A percentile compares a stretch with the other conserved stretches of the same genome.
These are phyloP conservation scores for Endotricha flammealis DNA, from an alignment of 2,888 invertebrate genomes.

Conservation along the genomic window DNA sequence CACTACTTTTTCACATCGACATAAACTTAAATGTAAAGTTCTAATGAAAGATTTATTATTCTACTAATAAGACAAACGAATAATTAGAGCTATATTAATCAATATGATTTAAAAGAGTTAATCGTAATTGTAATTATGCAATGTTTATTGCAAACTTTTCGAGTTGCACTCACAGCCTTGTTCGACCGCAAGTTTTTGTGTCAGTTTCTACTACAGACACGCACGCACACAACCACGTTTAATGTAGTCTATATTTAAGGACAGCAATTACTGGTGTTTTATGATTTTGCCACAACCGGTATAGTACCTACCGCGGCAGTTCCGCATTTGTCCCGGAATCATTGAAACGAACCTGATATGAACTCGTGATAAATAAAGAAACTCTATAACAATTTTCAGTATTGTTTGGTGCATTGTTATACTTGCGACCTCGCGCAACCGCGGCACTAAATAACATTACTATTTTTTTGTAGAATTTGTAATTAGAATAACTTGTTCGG, in stretches of 20 bases:
- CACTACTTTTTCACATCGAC: too few species aligned
- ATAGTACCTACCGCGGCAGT: constrained; percentile 4
- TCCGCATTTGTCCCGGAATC: constrained; percentile 8
- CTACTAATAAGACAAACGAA: too few species aligned
- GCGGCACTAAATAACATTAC: too few species aligned
- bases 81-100: constrained; percentile 18
- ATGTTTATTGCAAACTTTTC: constrained; percentile 9
- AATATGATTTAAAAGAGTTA: constrained; percentile 8
- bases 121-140: constrained; percentile 16
- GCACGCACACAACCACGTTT: constrained; percentile 8
- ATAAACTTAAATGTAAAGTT: too few species aligned
- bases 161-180: constrained; percentile 8
- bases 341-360: not conserved
- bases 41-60: too few species aligned
- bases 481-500: too few species aligned
- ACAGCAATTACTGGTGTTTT: constrained; percentile 4
- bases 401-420: too few species aligned
- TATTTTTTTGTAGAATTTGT: too few species aligned
- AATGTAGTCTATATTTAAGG: not conserved
- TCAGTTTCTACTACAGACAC: constrained; percentile 7
- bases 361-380: constrained; percentile 1
- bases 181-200: constrained; percentile 15
- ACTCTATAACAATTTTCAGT: not conserved
- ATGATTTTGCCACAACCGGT: not conserved
- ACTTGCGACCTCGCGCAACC: too few species aligned